Evolutionary conservation across 2,113 vertebrate genomes (phyloP).

Genomic region (Caracal caracal): DNA sequence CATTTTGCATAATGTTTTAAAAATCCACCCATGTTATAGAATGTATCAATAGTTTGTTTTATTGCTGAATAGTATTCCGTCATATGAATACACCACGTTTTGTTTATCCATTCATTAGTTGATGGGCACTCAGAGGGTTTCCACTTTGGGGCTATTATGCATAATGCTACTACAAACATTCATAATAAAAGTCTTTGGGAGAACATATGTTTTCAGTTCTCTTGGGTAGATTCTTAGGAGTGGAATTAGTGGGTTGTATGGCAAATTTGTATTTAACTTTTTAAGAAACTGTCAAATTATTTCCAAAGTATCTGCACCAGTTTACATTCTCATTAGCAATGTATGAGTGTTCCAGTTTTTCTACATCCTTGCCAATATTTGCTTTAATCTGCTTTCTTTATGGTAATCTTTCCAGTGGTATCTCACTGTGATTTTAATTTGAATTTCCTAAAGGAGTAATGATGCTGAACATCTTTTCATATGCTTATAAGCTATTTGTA

Average conservation of each 20-base stretch:
- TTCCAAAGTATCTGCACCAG: background rate
- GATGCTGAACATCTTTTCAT: background rate
- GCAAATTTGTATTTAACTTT: background rate
- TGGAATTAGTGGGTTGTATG: background rate
- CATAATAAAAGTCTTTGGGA: slow-evolving; percentile 14
- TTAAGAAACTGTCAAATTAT: background rate
- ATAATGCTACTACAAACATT: background rate
- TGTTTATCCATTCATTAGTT: slow-evolving; percentile 13
- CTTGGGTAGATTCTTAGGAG: background rate
- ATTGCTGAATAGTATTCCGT: background rate
- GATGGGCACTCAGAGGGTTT: background rate
- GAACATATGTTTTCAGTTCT: background rate
- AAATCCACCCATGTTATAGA: background rate
- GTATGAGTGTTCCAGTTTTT: background rate
- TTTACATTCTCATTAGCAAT: background rate
- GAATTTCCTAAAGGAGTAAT: background rate
- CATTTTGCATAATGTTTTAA: background rate
- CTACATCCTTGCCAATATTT: background rate
- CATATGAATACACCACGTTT: background rate
- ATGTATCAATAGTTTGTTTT: background rate
- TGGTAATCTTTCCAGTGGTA: background rate
- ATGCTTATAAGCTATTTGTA: background rate
- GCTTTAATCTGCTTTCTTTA: background rate
- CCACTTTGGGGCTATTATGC: background rate
- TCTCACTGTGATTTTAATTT: background rate